Evolutionary conservation across 2,888 invertebrate species (phyloP).

Genomic region (Pseudococcus longispinus): DNA sequence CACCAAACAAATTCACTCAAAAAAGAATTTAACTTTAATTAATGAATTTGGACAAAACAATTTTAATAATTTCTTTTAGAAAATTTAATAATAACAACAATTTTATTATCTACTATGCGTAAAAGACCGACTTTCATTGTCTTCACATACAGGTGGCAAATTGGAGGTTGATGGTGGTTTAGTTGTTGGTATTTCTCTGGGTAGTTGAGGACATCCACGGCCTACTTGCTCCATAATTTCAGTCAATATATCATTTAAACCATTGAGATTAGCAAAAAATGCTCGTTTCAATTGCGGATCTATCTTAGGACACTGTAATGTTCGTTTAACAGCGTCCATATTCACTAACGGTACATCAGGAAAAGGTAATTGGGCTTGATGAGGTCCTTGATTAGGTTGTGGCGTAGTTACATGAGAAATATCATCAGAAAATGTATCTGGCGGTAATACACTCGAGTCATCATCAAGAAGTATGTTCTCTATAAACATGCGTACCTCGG

Average conservation of each 20-base stretch:
- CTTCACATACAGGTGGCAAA: neutral
- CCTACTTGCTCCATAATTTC: neutral
- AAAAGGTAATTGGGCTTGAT: neutral
- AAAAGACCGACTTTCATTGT: neutral
- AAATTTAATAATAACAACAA: neutral
- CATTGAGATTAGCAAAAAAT: neutral
- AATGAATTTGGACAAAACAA: neutral
- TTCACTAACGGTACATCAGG: neutral
- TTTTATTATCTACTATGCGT: neutral
- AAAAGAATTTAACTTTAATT: no score
- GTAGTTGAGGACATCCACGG: neutral
- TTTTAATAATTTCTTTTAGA: neutral
- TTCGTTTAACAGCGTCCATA: neutral
- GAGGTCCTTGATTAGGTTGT: neutral
- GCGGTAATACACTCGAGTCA: neutral
- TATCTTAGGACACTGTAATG: neutral
- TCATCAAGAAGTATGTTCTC: neutral
- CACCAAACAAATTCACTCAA: no score
- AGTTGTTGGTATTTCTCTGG: neutral
- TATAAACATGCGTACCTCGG: neutral
- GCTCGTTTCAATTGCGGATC: neutral
- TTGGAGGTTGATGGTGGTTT: neutral
- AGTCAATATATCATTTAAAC: neutral
- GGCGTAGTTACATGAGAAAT: neutral
- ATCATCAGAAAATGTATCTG: slow-evolving; percentile 7